These are phyloP conservation scores for Petromus typicus DNA, from an alignment of 2,113 vertebrate genomes.

Conservation along the genomic window DNA sequence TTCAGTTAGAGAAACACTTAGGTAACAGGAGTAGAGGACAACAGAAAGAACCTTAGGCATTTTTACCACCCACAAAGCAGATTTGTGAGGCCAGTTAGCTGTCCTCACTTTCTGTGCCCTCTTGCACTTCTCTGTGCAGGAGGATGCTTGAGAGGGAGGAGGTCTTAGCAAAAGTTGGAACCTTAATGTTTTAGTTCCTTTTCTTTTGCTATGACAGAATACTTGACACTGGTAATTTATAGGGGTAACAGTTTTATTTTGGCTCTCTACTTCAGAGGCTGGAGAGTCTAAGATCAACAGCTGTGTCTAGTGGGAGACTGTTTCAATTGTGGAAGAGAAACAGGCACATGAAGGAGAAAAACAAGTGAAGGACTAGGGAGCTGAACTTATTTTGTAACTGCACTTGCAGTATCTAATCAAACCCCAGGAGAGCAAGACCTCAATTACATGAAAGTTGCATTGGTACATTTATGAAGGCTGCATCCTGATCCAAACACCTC, in stretches of 20 bases:
- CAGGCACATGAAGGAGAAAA: background rate
- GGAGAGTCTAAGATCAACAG: background rate
- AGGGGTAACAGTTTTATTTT: background rate
- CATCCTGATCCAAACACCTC: background rate
- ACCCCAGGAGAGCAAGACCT: background rate
- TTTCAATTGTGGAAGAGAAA: background rate
- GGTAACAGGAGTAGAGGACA: background rate
- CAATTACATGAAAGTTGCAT: background rate
- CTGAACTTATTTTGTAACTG: background rate
- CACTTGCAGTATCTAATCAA: background rate
- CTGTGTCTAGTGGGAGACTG: background rate
- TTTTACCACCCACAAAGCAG: background rate
- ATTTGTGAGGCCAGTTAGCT: background rate
- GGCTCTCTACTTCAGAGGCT: background rate
- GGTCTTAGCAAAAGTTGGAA: background rate
- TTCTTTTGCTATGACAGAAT: background rate
- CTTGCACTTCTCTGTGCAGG: background rate
- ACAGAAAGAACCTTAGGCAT: background rate
- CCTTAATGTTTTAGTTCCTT: background rate
- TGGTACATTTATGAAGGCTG: background rate
- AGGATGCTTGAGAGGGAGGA: background rate
- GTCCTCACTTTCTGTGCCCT: background rate
- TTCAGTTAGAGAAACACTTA: background rate
- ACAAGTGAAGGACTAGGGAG: background rate
- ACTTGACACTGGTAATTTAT: background rate